phyloP scores from a whole-genome alignment of 2,888 invertebrate species.

The Epiperipatus broadwayi region DNA sequence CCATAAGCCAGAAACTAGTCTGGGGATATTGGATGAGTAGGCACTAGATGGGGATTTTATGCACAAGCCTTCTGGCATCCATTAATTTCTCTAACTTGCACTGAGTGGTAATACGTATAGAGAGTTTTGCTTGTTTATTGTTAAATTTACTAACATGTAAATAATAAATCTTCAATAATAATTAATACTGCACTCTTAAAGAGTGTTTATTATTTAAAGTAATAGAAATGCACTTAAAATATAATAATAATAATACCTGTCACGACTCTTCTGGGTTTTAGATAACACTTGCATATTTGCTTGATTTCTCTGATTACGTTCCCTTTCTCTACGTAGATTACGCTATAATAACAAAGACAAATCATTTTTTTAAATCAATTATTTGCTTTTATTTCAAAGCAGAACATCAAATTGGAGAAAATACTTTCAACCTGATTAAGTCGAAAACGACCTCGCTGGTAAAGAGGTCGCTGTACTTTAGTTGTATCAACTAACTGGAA shows the following conservation, averaged over 20 bases:
- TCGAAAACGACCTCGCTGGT: conserved; percentile 58
- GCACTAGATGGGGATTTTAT: too few relatives aligned
- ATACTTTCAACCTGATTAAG: conserved; percentile 27
- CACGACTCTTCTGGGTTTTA: conserved; percentile 52
- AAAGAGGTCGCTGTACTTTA: conserved; percentile 66
- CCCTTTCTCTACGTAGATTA: conserved; percentile 46
- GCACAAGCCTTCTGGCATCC: too few relatives aligned
- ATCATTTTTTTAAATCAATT: conserved; percentile 21
- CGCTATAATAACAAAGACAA: too few relatives aligned
- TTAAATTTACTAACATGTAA: conserved; percentile 6
- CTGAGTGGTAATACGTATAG: too few relatives aligned
- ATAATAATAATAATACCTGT: conserved; percentile 23
- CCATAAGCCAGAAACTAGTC: too few relatives aligned
- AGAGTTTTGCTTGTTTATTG: too few relatives aligned
- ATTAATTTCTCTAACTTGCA: too few relatives aligned
- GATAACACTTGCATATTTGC: conserved; percentile 60
- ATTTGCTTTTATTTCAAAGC: neutral
- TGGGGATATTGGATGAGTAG: too few relatives aligned
- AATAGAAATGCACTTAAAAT: conserved; percentile 10
- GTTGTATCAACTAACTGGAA: conserved; percentile 96
- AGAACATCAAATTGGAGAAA: too few relatives aligned
- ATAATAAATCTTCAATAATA: too few relatives aligned
- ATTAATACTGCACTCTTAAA: too few relatives aligned
- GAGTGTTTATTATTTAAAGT: too few relatives aligned
- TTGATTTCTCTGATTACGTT: conserved; percentile 35